Evolutionary conservation across 2,888 invertebrate species (phyloP).

Genomic region (Dyspetes luteomarginatus): DNA sequence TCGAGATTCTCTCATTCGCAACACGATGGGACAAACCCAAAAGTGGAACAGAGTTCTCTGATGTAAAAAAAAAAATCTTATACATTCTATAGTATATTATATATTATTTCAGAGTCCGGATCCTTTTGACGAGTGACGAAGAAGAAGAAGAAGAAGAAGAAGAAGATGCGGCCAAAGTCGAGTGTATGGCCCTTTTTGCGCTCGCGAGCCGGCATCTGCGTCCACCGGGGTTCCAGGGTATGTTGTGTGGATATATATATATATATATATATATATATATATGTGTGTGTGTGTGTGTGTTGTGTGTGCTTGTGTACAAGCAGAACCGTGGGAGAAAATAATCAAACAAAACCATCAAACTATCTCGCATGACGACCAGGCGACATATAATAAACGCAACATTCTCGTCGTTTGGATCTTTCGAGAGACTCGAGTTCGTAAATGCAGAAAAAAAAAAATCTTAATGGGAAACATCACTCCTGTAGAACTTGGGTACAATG

Average conservation of each 20-base stretch:
- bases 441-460: slow-evolving; percentile 37
- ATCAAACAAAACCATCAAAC: slow-evolving; percentile 54
- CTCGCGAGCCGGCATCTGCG: slow-evolving; percentile 54
- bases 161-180: slow-evolving; percentile 17
- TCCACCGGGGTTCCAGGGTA: neutral
- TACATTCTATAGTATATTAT: too few relatives aligned
- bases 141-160: slow-evolving; percentile 26
- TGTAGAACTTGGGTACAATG: slow-evolving; percentile 2
- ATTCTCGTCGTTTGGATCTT: slow-evolving; percentile 6
- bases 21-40: slow-evolving; percentile 1
- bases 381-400: neutral
- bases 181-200: slow-evolving; percentile 59
- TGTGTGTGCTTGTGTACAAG: too few relatives aligned
- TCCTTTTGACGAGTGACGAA: slow-evolving; percentile 20
- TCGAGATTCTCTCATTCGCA: slow-evolving; percentile 16
- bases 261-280: too few relatives aligned
- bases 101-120: slow-evolving; percentile 33
- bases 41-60: slow-evolving; percentile 26
- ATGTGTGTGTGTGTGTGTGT: too few relatives aligned
- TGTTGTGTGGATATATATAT: slow-evolving; percentile 20
- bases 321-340: slow-evolving; percentile 58
- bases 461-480: slow-evolving; percentile 48
- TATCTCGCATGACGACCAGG: slow-evolving; percentile 27
- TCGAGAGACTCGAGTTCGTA: neutral
- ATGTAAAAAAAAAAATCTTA: slow-evolving; percentile 37